Percentiles rank a stretch among this genome's conserved stretches.
Conservation (phyloP, 2,113 vertebrate species). For the Scomber scombrus region DNA sequence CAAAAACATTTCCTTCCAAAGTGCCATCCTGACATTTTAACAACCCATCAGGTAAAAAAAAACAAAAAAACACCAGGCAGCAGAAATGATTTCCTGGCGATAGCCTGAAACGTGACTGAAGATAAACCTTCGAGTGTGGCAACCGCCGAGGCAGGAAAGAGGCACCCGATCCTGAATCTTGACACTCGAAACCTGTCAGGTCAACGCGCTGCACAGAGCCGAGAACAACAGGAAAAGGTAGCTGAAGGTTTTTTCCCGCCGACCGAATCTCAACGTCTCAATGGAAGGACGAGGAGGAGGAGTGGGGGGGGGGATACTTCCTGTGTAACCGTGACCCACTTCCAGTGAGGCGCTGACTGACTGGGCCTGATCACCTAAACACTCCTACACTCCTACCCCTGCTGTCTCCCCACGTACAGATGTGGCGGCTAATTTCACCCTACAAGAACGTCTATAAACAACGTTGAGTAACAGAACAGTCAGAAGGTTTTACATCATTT, state of each 20-base stretch:
- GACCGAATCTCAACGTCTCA: slow-evolving; percentile 34
- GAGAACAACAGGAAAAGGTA: slow-evolving; percentile 77
- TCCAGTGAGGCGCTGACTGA: slow-evolving; percentile 29
- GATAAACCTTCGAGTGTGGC: background rate
- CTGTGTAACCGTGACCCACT: slow-evolving; percentile 68
- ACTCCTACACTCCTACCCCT: no score
- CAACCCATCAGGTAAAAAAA: slow-evolving; percentile 12
- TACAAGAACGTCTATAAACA: background rate
- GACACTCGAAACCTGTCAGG: slow-evolving; percentile 11
- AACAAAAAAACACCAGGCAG: background rate
- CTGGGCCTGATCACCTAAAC: background rate
- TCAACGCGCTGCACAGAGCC: background rate
- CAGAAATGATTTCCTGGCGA: slow-evolving; percentile 43
- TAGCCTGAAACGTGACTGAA: slow-evolving; percentile 15
- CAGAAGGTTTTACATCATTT: background rate
- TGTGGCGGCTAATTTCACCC: no score
- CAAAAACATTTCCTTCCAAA: slow-evolving; percentile 65
- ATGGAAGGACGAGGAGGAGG: slow-evolving; percentile 35
- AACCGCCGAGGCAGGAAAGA: slow-evolving; percentile 15
- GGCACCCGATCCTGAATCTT: slow-evolving; percentile 1
- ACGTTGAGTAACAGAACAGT: background rate
- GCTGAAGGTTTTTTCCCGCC: slow-evolving; percentile 40
- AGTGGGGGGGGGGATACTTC: slow-evolving; percentile 44
- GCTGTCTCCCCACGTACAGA: background rate
- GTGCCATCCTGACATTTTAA: slow-evolving; percentile 34